Evolutionary conservation across 2,888 invertebrate genomes (phyloP), one percentile per base, ranked within the genome.

Genomic region (Dione juno): DNA sequence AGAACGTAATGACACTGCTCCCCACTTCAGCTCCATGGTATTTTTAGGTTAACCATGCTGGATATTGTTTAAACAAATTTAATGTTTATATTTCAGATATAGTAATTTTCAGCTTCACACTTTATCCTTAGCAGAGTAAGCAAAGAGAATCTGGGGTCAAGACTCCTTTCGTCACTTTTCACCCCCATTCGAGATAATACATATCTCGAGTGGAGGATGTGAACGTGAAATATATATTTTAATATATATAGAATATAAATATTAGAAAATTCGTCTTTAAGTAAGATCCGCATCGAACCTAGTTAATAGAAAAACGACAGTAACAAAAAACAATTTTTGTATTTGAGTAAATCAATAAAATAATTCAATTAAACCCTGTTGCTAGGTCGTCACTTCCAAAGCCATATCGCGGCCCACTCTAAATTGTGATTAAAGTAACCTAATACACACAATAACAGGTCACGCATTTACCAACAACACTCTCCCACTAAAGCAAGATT

Each of bases 361-460:
- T 85, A 87, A 84, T 81, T 83, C 84, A 86, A 89, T 89, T 85
- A 79, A 82, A 80, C 81, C 76, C 80, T 84, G 86, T 88, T 87
- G 85, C 87, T 83, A 87, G 83, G 85, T 87, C 84, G 84, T 84
- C 88, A 84, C 82, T 85, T 85, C 85, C 86, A 91, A 92, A 92
- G 89, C 88, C 90, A 89, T 90, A 92, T 85, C 87, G 86, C 88
- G 84, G 84, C 89, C 88, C 90, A 91, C 91, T 92, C 92, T 87
- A 89, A 92, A 92, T 92, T 91, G 92, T 93, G 92, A 93, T 92
- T 92, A 92, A 92, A 89, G 87, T 89, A 91, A 88, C 91, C 91
- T 89, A 92, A 92, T 92, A 91, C 91, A 92, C 90, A 92, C 92
- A 92, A 90, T 90, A 92, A 92, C 92, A 90, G 91, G 91, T 91